Percentiles rank a stretch among this genome's conserved stretches.
These are phyloP conservation scores for Listronotus oregonensis DNA, from an alignment of 1,140 invertebrate species.

Conservation along the genomic window DNA sequence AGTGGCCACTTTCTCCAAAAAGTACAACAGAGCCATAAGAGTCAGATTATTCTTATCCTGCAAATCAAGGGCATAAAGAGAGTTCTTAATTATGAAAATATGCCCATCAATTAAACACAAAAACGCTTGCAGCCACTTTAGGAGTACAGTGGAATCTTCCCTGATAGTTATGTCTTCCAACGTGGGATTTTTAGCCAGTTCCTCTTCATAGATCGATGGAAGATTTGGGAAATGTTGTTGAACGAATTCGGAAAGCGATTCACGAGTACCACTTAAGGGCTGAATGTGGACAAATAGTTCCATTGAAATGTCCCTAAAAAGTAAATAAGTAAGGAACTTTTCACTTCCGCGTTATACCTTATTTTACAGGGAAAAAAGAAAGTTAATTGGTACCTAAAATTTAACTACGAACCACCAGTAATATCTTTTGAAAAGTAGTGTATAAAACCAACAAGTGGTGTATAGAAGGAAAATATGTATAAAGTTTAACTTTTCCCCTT, in stretches of 20 bases:
- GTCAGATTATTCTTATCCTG: constrained; percentile 9
- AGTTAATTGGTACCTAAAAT: no score
- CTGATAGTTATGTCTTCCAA: constrained; percentile 21
- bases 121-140: constrained; percentile 49
- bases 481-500: no score
- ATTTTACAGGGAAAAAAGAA: no score
- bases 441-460: no score
- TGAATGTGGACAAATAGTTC: constrained; percentile 23
- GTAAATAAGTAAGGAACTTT: no score
- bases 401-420: no score
- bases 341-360: no score
- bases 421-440: no score
- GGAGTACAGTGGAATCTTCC: constrained; percentile 25
- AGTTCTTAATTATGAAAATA: constrained; percentile 56
- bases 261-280: constrained; percentile 10
- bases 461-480: no score
- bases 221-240: no score
- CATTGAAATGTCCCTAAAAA: constrained; percentile 26
- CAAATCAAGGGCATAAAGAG: constrained; percentile 36
- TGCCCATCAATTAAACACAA: constrained; percentile 57
- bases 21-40: constrained; percentile 24
- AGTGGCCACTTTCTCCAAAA: constrained; percentile 35
- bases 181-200: constrained; percentile 14
- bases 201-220: constrained; percentile 8
- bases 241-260: constrained; percentile 3